Base-by-base conservation (phyloP, 92 coral and sea anemone genomes). In the Plumapathes pennacea region DNA sequence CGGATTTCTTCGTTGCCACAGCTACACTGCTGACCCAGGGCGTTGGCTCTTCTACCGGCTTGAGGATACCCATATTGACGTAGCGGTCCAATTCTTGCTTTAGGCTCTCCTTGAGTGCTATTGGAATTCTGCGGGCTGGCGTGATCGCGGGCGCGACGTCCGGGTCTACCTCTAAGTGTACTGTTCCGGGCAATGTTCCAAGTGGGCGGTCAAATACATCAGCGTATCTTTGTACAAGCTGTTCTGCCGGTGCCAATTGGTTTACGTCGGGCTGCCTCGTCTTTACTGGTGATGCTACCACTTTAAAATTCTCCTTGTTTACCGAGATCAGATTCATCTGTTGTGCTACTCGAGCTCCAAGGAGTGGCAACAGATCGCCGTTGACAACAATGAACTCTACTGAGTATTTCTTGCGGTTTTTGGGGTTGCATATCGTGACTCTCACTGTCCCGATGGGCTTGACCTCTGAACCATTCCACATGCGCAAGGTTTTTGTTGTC, bases 1-100 rank as follows among this genome's bases (percentile, higher is more conserved):
- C 78, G 13, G 83, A 74, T 21, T 67, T 74, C 43, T 81, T 81
- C 6, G 69, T 68, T 17, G 52, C 73, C 1, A 67, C 42, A 10
- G 55, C 78, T 1, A 75, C 14, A 33, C 83, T 62, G 54, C 62
- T 81, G 14, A 67, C 82, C 82, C 82, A 74, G 10, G 77, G 77
- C 8, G 81, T 72, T 30, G 82, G 67, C 49, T 67, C 47, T 5
- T 67, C 63, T 0, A 60, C 70, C 2, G 76, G 76, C 8, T 46
- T 61, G 1, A 75, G 15, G 30, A 82, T 58, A 29, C 43, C 52
- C 7, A 38, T 59, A 25, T 51, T 41, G 12, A 33, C 70, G 3
- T 40, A 46, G 12, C 32, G 28, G 20, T 60, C 57, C 48, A 71
- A 2, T 32, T 81, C 86, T 25, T 60, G 44, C 51, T 60, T 50